A percentile compares a stretch with the other conserved stretches of the same genome.
phyloP scores from a whole-genome alignment of 2,113 vertebrate genomes.

The Phocoena sinus region DNA sequence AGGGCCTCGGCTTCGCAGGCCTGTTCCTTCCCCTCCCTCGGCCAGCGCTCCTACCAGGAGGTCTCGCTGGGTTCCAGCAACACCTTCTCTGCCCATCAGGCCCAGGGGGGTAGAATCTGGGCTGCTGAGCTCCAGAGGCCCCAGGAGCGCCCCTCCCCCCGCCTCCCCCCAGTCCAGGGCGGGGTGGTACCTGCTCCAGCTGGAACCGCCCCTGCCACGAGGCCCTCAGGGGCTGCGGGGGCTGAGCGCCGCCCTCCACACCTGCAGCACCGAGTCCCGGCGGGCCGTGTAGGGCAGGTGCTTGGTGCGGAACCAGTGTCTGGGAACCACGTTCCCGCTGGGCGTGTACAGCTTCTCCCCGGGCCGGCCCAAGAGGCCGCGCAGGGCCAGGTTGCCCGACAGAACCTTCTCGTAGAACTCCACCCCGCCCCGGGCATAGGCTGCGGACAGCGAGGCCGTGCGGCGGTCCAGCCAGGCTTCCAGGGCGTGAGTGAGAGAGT shows the following conservation, averaged over 20 bases:
- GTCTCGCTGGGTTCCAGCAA: not conserved
- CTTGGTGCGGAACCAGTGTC: conserved; percentile 86
- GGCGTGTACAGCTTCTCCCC: conserved; percentile 88
- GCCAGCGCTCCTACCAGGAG: not conserved
- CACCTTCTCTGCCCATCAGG: not conserved
- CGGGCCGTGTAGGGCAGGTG: conserved; percentile 90
- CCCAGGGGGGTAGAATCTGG: not conserved
- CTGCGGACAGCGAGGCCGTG: conserved; percentile 83
- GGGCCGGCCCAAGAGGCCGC: conserved; percentile 85
- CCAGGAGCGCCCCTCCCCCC: not conserved
- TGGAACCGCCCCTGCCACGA: not conserved
- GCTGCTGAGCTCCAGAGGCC: not conserved
- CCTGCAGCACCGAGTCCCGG: conserved; percentile 83
- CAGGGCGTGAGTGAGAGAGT: conserved; percentile 83
- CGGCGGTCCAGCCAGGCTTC: conserved; percentile 86
- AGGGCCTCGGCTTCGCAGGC: not conserved
- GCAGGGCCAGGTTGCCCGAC: conserved; percentile 85
- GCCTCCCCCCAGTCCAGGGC: fast-evolving
- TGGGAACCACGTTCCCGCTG: conserved; percentile 90
- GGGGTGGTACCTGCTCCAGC: not conserved
- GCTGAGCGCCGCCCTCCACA: conserved; percentile 77
- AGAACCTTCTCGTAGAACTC: conserved; percentile 96
- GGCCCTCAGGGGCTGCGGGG: conserved; percentile 35
- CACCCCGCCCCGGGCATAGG: conserved; percentile 88
- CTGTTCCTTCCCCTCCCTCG: not conserved